A percentile compares a stretch with the other conserved stretches of the same genome.
Evolutionary conservation across 2,113 vertebrate genomes (phyloP).

Genomic region (Notarius lentiginosus): DNA sequence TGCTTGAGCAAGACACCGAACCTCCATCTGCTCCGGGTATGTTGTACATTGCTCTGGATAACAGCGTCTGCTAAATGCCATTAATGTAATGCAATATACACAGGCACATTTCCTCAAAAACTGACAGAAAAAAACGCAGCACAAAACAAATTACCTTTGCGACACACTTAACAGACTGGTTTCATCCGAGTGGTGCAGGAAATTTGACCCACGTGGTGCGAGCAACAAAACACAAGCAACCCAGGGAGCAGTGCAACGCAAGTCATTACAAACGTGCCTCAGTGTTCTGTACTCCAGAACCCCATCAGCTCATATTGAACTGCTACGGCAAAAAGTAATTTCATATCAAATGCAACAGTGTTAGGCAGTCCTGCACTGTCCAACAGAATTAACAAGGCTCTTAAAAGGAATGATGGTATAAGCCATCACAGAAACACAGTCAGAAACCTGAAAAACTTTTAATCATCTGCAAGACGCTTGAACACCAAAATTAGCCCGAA

Average conservation of each 20-base stretch:
- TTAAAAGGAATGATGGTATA: neutral
- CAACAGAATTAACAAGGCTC: neutral
- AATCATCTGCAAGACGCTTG: neutral
- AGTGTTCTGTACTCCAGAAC: neutral
- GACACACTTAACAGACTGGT: neutral
- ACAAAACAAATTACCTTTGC: neutral
- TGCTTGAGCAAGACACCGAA: no score
- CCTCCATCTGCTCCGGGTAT: no score
- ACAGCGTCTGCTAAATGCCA: no score
- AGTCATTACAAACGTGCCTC: neutral
- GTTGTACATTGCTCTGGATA: no score
- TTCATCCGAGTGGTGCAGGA: neutral
- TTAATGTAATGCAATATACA: neutral
- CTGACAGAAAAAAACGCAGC: neutral
- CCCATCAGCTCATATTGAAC: neutral
- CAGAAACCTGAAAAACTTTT: neutral
- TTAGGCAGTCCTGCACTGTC: neutral
- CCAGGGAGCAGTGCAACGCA: neutral
- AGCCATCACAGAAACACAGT: no score
- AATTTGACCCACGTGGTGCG: neutral
- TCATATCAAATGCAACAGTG: no score
- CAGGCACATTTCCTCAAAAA: neutral
- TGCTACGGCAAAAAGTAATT: neutral
- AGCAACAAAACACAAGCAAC: neutral
- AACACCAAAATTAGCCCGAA: neutral